Evolutionary conservation across 2,888 invertebrate genomes (phyloP), one percentile per base, ranked within the genome.

Genomic region (Drosophila barbarae): DNA sequence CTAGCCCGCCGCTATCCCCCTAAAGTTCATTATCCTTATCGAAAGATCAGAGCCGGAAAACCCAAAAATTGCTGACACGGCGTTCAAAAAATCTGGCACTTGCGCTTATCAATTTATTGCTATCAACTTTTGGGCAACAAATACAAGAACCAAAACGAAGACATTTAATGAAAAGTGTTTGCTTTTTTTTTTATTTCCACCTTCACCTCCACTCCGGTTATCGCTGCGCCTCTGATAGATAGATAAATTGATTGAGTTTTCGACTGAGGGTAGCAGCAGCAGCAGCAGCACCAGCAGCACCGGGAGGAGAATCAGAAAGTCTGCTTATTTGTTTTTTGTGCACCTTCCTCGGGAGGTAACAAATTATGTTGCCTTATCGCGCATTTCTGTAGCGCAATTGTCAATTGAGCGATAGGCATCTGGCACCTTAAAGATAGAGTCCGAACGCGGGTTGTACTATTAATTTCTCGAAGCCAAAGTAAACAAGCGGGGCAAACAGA

Each of bases 191-290:
- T 21, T 49, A 53, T 15, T 35, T 46, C 28, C 44, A 44, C 46
- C 46, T 46, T 12, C 30, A 28, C 71, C 44, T 46, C 51, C 35
- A 58, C 66, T 64, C 55, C 73, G 66, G 66, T 69, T 77, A 84
- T 81, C 82, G 67, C 65, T 64, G 52, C 52, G 61, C 53, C 70
- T 32, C 46, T 35, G 68, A 68, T 69, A 69, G 70, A 60, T 67
- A 67, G 77, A 83, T 85, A 85, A 85, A 80, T 85, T 82, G 85
- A 80, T 83, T 83, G 81, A 73, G 84, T 85, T 80, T 71, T 32
- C 59, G 58, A 47, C 38, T 34, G 34, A 36, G 23, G 41, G 23
- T 13, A 39, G 21, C 39, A 39, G 26, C 26, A 26, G 26, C 7
- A 28, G 9, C 4, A 23, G 23, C 23, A 26, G 26, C 26, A 26